Percentiles rank a stretch among this genome's conserved stretches.
Conservation (phyloP, 1,140 invertebrate genomes). For the Drosophila subpulchrella region DNA sequence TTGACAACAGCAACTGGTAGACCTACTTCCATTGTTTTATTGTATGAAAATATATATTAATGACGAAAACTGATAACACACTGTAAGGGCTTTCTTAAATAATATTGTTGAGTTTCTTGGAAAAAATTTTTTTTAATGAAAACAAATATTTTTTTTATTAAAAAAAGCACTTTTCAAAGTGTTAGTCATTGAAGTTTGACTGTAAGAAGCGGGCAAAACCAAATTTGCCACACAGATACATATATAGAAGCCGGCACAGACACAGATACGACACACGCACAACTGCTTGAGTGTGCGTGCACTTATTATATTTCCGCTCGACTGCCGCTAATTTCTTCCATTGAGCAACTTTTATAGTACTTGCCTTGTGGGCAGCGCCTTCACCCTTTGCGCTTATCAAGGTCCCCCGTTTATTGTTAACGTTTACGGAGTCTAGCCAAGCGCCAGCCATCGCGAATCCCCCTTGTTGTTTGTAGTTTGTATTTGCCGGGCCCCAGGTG, state of each 20-base stretch:
- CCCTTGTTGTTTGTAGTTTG: slow-evolving; percentile 11
- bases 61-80: too few relatives aligned
- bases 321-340: slow-evolving; percentile 60
- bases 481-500: slow-evolving; percentile 46
- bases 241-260: slow-evolving; percentile 3
- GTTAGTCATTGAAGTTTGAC: slow-evolving; percentile 3
- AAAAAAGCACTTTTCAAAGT: background rate
- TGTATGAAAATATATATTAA: too few relatives aligned
- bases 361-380: slow-evolving; percentile 25
- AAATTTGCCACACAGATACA: slow-evolving; percentile 19
- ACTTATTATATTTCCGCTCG: slow-evolving; percentile 78
- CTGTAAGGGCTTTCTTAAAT: too few relatives aligned
- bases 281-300: slow-evolving; percentile 16
- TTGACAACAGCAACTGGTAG: too few relatives aligned
- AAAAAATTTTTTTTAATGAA: too few relatives aligned
- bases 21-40: too few relatives aligned
- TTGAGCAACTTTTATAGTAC: slow-evolving; percentile 60
- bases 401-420: slow-evolving; percentile 54
- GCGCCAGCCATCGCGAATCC: slow-evolving; percentile 50
- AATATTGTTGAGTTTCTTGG: too few relatives aligned
- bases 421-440: slow-evolving; percentile 54
- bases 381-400: slow-evolving; percentile 61
- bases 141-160: too few relatives aligned
- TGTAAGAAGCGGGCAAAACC: slow-evolving; percentile 19
- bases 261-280: slow-evolving; percentile 10